Evolutionary conservation across 1,140 invertebrate species (phyloP).

Genomic region (Eriocheir sinensis): DNA sequence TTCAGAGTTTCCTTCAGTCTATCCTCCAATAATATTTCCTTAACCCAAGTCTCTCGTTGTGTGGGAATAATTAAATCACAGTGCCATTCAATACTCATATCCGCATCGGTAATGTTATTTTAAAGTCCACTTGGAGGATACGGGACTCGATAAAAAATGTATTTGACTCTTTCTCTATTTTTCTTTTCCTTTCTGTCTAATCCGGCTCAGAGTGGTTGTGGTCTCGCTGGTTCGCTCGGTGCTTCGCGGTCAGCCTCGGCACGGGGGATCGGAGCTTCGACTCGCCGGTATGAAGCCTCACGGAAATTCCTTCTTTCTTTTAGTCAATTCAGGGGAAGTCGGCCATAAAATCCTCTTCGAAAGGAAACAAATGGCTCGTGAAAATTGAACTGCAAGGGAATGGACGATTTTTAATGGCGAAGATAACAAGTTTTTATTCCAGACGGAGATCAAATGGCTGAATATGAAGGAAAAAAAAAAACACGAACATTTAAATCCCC

Average conservation of each 20-base stretch:
- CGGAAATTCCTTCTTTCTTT: slow-evolving; percentile 63
- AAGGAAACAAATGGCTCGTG: slow-evolving; percentile 66
- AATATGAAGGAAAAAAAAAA: background rate
- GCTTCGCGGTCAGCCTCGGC: background rate
- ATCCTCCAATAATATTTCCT: background rate
- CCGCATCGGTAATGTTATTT: background rate
- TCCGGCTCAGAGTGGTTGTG: background rate
- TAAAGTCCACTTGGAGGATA: background rate
- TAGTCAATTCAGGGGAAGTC: slow-evolving; percentile 59
- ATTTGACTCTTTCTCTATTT: slow-evolving; percentile 5
- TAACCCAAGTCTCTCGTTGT: background rate
- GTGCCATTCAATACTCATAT: background rate
- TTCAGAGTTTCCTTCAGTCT: background rate
- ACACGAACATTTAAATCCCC: too few species aligned
- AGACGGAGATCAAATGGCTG: background rate
- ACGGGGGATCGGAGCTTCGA: slow-evolving; percentile 6
- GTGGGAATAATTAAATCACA: background rate
- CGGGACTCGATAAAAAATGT: background rate
- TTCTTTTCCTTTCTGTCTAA: background rate
- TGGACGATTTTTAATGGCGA: slow-evolving; percentile 45
- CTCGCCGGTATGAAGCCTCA: background rate
- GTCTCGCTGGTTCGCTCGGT: background rate
- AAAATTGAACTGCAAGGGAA: slow-evolving; percentile 62
- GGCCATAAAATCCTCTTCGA: slow-evolving; percentile 63
- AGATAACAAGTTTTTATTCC: background rate